Base-by-base conservation (phyloP, 2,113 vertebrate species). In the Bos taurus region DNA sequence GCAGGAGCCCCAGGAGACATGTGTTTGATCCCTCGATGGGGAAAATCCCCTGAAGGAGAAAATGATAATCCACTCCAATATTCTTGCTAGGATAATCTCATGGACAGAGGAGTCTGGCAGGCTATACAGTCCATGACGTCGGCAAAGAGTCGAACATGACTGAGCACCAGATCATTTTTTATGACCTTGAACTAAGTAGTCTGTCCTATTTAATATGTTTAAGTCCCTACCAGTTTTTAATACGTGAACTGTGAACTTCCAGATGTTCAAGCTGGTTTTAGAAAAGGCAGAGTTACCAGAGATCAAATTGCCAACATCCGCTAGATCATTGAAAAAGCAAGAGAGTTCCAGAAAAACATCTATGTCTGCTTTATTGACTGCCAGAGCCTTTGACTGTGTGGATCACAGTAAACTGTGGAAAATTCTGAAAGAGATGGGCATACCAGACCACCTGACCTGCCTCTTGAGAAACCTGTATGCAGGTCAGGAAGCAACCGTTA, bases 171-270 rank as follows among this genome's bases (percentile, higher is more conserved):
- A 87, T 98, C 36, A 94, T 96, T 96, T 91, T 94, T 90, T 86
- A 4, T 80, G 57, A 90, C 36, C n/a, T 95, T 95, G 26, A 95
- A 91, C 43, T 97, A 40, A 93, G 57, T 91, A 7, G 48, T 96
- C 91, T 93, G 56, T 88, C 43, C 62, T 92, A 87, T 43, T 92
- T 80, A 96, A 6, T 97, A 74, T 97, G 23, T 96, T 90, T 85
- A 88, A 40, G 6, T 93, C 84, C 36, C 88, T 43, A 6, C 5
- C 28, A 89, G 26, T 93, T 93, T 71, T 96, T 74, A 74, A 74
- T 40, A 74, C 1, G 0, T 23, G 11, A 40, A 74, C 67, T 74
- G 36, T 74, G 67, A 74, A 74, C 21, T 74, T 74, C n/a, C 36
- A 74, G 10, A 40, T 40, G 67, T 74, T 74, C n/a, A 74, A 74